These are phyloP conservation scores for Diabrotica balteata DNA, from an alignment of 2,888 invertebrate species.

Conservation along the genomic window DNA sequence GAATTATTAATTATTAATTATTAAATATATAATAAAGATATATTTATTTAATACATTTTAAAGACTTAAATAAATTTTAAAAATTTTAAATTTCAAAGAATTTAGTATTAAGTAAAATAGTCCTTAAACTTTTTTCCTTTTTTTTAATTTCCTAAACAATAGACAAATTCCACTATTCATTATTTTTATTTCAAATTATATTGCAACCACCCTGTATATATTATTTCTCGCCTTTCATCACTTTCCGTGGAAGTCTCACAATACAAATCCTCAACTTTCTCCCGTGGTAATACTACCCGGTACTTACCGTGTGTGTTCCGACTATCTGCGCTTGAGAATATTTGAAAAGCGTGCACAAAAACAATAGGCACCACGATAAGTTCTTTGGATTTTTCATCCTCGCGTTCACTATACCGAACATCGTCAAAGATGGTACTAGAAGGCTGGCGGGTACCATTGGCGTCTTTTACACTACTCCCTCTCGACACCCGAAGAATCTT, in stretches of 20 bases:
- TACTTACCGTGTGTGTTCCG: slow-evolving; percentile 29
- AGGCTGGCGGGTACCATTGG: slow-evolving; percentile 7
- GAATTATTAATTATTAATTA: too few relatives aligned
- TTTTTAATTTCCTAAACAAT: too few relatives aligned
- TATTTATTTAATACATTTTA: too few relatives aligned
- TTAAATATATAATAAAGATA: too few relatives aligned
- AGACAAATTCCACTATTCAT: too few relatives aligned
- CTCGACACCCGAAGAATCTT: slow-evolving; percentile 11
- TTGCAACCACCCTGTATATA: neutral
- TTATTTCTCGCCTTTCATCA: slow-evolving; percentile 3
- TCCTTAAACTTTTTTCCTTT: too few relatives aligned
- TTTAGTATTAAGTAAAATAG: too few relatives aligned
- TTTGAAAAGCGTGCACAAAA: slow-evolving; percentile 22
- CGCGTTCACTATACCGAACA: slow-evolving; percentile 36
- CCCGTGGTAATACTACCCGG: slow-evolving; percentile 6
- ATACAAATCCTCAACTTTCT: slow-evolving; percentile 8
- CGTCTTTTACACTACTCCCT: slow-evolving; percentile 23
- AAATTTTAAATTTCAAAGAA: too few relatives aligned
- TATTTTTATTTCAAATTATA: neutral
- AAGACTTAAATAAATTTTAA: too few relatives aligned
- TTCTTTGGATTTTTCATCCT: slow-evolving; percentile 47
- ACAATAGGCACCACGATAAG: slow-evolving; percentile 50
- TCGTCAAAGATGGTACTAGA: slow-evolving; percentile 31
- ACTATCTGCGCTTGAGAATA: slow-evolving; percentile 22
- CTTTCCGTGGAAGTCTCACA: neutral